These are phyloP conservation scores for Schizaphis graminum DNA, from an alignment of 2,888 invertebrate species.

Conservation along the genomic window DNA sequence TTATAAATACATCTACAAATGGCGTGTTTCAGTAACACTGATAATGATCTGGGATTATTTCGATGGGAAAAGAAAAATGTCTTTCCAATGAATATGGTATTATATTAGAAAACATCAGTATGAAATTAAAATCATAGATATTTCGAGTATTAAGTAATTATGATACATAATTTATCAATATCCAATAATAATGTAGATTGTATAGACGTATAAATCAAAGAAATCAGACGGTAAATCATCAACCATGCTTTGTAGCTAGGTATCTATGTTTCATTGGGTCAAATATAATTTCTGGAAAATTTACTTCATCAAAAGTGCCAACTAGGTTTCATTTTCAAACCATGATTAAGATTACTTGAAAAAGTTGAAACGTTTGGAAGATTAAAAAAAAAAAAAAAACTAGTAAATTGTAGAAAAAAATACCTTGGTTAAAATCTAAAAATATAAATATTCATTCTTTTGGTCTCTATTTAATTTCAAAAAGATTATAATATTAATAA, in stretches of 20 bases:
- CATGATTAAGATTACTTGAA: background rate
- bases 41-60: background rate
- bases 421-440: background rate
- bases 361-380: background rate
- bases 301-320: background rate
- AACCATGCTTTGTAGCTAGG: background rate
- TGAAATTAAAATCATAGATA: background rate
- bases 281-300: background rate
- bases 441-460: background rate
- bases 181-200: background rate
- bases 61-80: background rate
- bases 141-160: background rate
- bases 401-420: background rate
- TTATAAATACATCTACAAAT: background rate
- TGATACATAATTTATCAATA: background rate
- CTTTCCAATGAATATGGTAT: background rate
- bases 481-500: background rate
- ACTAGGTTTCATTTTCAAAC: background rate
- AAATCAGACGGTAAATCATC: background rate
- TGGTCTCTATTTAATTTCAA: background rate
- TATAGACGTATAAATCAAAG: background rate
- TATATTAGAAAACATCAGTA: background rate
- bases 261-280: background rate
- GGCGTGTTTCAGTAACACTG: background rate
- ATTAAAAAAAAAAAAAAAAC: too few species aligned